A percentile compares a stretch with the other conserved stretches of the same genome.
Evolutionary conservation across 2,113 vertebrate species (phyloP).

Genomic region (Symphodus melops): DNA sequence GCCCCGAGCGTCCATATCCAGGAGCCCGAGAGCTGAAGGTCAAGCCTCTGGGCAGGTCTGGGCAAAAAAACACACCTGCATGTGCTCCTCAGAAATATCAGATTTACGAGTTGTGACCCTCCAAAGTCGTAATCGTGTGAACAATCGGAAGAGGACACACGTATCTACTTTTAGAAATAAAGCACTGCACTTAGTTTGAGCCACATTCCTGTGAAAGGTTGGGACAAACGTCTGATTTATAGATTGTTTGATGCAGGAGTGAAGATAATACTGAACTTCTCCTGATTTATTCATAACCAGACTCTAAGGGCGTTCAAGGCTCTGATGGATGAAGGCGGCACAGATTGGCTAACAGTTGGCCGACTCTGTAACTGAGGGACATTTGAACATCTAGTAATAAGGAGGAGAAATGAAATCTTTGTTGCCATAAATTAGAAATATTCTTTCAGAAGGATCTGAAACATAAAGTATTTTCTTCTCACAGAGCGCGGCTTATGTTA

Average conservation of each 20-base stretch:
- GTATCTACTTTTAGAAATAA: no score
- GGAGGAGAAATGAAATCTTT: constrained; percentile 21
- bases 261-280: no score
- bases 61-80: no score
- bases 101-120: no score
- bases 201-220: no score
- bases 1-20: constrained; percentile 84
- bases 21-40: constrained; percentile 92
- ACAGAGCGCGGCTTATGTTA: neutral
- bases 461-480: neutral
- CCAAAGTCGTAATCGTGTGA: no score
- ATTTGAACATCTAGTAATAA: constrained; percentile 48
- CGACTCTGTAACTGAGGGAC: constrained; percentile 36
- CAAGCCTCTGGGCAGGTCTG: constrained; percentile 94
- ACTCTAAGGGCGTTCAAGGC: constrained; percentile 15
- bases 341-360: constrained; percentile 51
- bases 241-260: no score
- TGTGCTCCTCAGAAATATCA: no score
- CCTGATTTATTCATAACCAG: constrained; percentile 1
- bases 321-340: constrained; percentile 50
- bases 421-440: constrained; percentile 20
- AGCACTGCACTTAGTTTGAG: no score
- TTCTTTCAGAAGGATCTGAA: constrained; percentile 2
- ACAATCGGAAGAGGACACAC: no score
- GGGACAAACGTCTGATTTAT: no score